Percentiles rank a stretch among this genome's conserved stretches.
These are phyloP conservation scores for Aricia agestis DNA, from an alignment of 1,140 invertebrate species.

Conservation along the genomic window DNA sequence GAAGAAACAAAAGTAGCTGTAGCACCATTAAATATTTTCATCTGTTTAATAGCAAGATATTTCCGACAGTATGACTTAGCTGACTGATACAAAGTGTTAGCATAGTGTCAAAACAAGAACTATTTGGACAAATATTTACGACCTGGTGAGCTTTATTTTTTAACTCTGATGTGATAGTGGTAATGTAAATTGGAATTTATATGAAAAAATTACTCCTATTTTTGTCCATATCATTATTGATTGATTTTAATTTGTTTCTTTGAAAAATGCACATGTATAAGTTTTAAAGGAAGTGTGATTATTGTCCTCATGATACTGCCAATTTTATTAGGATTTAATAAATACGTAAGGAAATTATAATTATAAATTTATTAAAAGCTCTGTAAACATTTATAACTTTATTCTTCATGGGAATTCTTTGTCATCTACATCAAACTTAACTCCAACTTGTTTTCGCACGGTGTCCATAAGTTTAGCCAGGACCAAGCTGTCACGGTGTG, in stretches of 20 bases:
- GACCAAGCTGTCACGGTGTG: slow-evolving; percentile 45
- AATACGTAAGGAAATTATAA: background rate
- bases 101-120: background rate
- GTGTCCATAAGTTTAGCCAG: slow-evolving; percentile 52
- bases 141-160: too few species aligned
- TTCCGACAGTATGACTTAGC: slow-evolving; percentile 64
- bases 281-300: too few species aligned
- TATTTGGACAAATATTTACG: background rate
- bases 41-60: slow-evolving; percentile 61
- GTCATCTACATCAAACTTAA: slow-evolving; percentile 56
- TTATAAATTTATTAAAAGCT: background rate
- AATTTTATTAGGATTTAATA: background rate
- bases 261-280: too few species aligned
- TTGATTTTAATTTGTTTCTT: too few species aligned
- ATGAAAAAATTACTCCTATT: too few species aligned
- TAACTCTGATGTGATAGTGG: too few species aligned
- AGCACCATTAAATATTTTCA: slow-evolving; percentile 61
- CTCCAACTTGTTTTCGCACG: slow-evolving; percentile 52
- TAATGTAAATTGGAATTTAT: too few species aligned
- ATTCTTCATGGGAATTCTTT: slow-evolving; percentile 38
- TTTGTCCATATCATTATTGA: too few species aligned
- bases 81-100: slow-evolving; percentile 30
- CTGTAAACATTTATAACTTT: background rate
- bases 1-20: slow-evolving; percentile 46
- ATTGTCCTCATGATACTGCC: background rate